Conservation (phyloP, 2,888 invertebrate genomes). For the Idaea straminata region DNA sequence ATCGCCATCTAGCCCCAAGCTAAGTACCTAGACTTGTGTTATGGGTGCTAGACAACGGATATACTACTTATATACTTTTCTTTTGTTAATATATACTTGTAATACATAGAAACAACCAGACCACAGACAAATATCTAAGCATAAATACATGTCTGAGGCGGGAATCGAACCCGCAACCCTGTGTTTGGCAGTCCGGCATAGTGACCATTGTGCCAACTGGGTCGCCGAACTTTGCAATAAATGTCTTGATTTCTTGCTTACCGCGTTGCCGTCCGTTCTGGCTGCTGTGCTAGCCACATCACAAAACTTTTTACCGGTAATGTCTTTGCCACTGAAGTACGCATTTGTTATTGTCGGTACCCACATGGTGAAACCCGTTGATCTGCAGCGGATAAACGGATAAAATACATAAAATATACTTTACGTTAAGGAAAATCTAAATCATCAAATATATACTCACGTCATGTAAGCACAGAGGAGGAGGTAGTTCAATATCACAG, state of each 20-base stretch:
- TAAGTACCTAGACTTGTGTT: too few relatives aligned
- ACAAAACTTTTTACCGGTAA: slow-evolving; percentile 54
- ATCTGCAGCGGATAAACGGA: slow-evolving; percentile 37
- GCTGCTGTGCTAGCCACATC: slow-evolving; percentile 55
- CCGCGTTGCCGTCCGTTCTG: slow-evolving; percentile 29
- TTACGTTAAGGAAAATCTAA: neutral
- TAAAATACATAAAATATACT: neutral
- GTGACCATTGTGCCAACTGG: too few relatives aligned
- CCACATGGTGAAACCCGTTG: slow-evolving; percentile 68
- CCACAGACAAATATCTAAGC: too few relatives aligned
- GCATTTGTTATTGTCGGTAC: slow-evolving; percentile 64
- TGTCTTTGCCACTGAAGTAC: slow-evolving; percentile 52
- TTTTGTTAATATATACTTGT: too few relatives aligned
- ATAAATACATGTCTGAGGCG: too few relatives aligned
- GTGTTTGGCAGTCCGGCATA: too few relatives aligned
- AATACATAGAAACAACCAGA: too few relatives aligned
- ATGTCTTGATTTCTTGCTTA: slow-evolving; percentile 22
- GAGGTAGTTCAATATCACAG: slow-evolving; percentile 57
- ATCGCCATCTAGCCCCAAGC: too few relatives aligned
- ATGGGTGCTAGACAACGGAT: too few relatives aligned
- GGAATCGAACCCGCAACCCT: too few relatives aligned
- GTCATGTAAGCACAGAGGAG: slow-evolving; percentile 65
- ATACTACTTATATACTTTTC: too few relatives aligned
- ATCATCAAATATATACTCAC: slow-evolving; percentile 41
- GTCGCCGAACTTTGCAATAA: too few relatives aligned